Evolutionary conservation across 1,140 invertebrate species (phyloP), one percentile per base, ranked within the genome.

Genomic region (Drosophila subpulchrella): DNA sequence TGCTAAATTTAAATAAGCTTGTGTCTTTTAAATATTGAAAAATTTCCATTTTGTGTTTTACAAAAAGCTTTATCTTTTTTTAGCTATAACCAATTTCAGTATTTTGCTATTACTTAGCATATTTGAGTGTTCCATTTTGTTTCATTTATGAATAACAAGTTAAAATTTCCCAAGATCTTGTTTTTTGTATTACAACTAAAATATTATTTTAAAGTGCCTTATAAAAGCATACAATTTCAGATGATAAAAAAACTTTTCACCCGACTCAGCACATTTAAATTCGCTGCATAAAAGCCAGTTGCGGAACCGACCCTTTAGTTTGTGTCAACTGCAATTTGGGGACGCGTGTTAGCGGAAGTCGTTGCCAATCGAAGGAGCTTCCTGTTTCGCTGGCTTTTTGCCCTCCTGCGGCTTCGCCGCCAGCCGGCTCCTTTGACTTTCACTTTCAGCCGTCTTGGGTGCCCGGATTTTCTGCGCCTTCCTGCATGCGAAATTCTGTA

Each of bases 361-460:
- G 88, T 83, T 80, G 81, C 81, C 89, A 91, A 89, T 91, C 81
- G 83, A 80, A 89, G 81, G 57, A 63, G 61, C 66, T 84, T 91
- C 88, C 88, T 56, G 51, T n/a, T 36, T 30, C 32, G 38, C 30
- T 34, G 71, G 65, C 71, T 55, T 57, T 76, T 61, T 68, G 63
- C 38, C 34, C 48, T 55, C 17, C 63, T 83, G 70, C 53, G 70
- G 68, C 66, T 56, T 58, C 47, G 13, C 67, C 59, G 56, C 41
- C 61, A 57, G 61, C 60, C 48, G 42, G 53, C 68, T 47, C 48
- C 58, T 70, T 62, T 65, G 63, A 82, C 84, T 86, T 86, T 86
- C 72, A 63, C 83, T 86, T 83, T 88, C 65, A 13, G 17, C 44
- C 41, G 32, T 11, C 34, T 54, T 59, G 34, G 47, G 27, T n/a